These are phyloP conservation scores for Falco columbarius DNA, from an alignment of 2,797 vertebrate genomes.

Conservation along the genomic window DNA sequence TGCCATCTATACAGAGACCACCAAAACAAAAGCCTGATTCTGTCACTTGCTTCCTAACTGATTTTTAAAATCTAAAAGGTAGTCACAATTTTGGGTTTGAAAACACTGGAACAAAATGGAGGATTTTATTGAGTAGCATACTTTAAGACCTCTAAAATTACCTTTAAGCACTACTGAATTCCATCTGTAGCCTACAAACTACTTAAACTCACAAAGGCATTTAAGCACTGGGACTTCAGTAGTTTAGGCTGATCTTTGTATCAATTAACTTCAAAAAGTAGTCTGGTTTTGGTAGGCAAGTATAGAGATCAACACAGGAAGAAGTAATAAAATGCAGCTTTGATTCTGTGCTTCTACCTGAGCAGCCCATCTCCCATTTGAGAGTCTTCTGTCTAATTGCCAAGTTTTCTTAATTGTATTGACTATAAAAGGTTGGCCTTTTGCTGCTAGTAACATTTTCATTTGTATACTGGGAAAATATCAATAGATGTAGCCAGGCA, in stretches of 20 bases:
- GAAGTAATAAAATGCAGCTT: background rate
- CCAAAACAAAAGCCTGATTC: background rate
- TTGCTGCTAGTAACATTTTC: background rate
- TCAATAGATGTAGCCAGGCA: background rate
- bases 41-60: background rate
- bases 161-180: background rate
- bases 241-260: background rate
- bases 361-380: background rate
- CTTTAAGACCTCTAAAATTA: background rate
- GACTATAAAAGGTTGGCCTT: background rate
- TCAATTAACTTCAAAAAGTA: background rate
- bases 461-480: background rate
- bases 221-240: background rate
- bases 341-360: background rate
- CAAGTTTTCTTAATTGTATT: background rate
- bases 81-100: background rate
- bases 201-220: background rate
- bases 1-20: background rate
- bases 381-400: background rate
- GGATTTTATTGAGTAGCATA: background rate
- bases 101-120: background rate
- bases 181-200: background rate
- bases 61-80: background rate
- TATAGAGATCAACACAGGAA: background rate
- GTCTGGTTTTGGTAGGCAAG: background rate